Percentiles rank a stretch among this genome's conserved stretches.
Conservation (phyloP, 53 echinoderm and acorn worm species). For the Luidia sarsii region DNA sequence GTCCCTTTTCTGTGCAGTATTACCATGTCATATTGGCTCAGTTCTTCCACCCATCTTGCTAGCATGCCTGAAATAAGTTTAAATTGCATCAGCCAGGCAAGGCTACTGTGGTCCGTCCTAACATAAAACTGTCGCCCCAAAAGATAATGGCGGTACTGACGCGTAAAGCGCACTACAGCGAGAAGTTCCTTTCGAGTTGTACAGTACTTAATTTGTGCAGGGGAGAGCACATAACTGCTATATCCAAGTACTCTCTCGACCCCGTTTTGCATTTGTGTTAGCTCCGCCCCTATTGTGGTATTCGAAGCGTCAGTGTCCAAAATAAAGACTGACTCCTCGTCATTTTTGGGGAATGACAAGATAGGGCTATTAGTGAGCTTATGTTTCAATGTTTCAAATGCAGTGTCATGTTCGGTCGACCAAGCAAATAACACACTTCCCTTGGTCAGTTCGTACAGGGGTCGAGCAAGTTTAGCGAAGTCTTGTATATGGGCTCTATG, state of each 20-base stretch:
- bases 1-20: too few relatives aligned
- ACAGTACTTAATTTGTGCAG: too few relatives aligned
- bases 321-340: neutral
- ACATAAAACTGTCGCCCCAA: constrained; percentile 34
- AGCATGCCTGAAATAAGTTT: constrained; percentile 32
- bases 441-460: neutral
- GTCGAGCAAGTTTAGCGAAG: neutral
- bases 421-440: neutral
- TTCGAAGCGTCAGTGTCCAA: constrained; percentile 1
- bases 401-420: neutral
- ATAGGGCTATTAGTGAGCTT: too few relatives aligned
- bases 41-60: constrained; percentile 73
- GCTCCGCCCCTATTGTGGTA: neutral
- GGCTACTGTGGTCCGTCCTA: constrained; percentile 55
- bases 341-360: neutral
- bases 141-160: constrained; percentile 57
- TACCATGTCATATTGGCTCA: constrained; percentile 65
- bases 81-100: constrained; percentile 53
- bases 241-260: too few relatives aligned
- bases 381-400: constrained; percentile 2
- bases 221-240: too few relatives aligned
- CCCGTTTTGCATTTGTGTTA: neutral
- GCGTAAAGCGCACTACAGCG: constrained; percentile 42
- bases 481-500: neutral
- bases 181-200: constrained; percentile 46